These are phyloP conservation scores for Leptinotarsa undecemlineata DNA, from an alignment of 1,140 invertebrate species.

Conservation along the genomic window DNA sequence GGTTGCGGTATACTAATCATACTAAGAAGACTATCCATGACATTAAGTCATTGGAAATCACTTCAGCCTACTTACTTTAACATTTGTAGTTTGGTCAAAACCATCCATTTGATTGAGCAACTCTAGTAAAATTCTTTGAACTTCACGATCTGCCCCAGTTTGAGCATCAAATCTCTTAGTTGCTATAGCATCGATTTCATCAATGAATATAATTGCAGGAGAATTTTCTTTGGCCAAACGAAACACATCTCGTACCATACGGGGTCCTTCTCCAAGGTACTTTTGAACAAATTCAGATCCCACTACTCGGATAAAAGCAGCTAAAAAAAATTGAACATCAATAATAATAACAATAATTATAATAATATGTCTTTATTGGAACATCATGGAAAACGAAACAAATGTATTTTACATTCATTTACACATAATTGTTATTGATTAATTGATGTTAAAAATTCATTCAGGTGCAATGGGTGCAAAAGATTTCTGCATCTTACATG, in stretches of 20 bases:
- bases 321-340: constrained; percentile 57
- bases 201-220: constrained; percentile 99
- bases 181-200: constrained; percentile 98
- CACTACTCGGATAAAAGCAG: constrained; percentile 97
- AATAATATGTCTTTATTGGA: too few relatives aligned
- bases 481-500: not conserved
- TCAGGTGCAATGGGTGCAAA: not conserved
- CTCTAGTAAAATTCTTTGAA: constrained; percentile 97
- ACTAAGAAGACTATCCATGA: too few relatives aligned
- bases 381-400: too few relatives aligned
- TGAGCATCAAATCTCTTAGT: constrained; percentile 99
- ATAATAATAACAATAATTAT: too few relatives aligned
- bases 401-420: too few relatives aligned
- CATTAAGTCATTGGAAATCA: too few relatives aligned
- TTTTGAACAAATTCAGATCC: constrained; percentile 99
- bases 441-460: too few relatives aligned
- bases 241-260: constrained; percentile 99
- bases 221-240: constrained; percentile 98
- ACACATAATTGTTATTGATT: too few relatives aligned
- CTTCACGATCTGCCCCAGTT: constrained; percentile 98
- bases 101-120: constrained; percentile 99
- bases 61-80: constrained; percentile 72
- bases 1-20: too few relatives aligned
- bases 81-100: constrained; percentile 99
- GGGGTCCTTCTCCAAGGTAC: constrained; percentile 96